Evolutionary conservation across 1,140 invertebrate species (phyloP).

Genomic region (Spodoptera frugiperda): DNA sequence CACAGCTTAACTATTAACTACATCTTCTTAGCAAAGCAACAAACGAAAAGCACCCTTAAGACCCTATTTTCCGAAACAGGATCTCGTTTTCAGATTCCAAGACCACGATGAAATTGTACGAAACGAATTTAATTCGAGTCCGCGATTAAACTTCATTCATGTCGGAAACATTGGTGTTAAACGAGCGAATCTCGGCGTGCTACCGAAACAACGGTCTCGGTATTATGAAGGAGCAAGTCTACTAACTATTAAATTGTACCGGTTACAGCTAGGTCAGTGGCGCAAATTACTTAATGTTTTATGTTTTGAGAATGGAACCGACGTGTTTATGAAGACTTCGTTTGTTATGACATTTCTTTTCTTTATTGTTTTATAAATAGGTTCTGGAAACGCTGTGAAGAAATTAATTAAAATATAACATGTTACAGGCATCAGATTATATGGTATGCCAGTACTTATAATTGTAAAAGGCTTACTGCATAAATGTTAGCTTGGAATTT

Average conservation of each 20-base stretch:
- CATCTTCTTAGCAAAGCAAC: too few species aligned
- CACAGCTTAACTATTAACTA: too few species aligned
- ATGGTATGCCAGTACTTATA: too few species aligned
- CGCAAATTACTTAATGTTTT: slow-evolving; percentile 23
- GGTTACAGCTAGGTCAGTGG: slow-evolving; percentile 3
- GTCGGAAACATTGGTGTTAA: slow-evolving; percentile 32
- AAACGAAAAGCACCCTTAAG: neutral
- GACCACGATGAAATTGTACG: slow-evolving; percentile 8
- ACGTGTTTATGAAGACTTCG: neutral
- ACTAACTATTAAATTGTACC: slow-evolving; percentile 34
- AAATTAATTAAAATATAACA: too few species aligned
- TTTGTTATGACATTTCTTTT: neutral
- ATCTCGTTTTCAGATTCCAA: slow-evolving; percentile 3
- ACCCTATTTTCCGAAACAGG: neutral
- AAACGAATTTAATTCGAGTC: slow-evolving; percentile 18
- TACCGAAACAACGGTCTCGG: slow-evolving; percentile 19
- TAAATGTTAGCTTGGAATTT: too few species aligned
- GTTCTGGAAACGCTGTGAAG: too few species aligned
- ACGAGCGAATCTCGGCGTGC: slow-evolving; percentile 15
- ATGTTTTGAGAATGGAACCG: slow-evolving; percentile 22
- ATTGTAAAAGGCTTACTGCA: too few species aligned
- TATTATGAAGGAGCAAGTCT: neutral
- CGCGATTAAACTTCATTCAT: slow-evolving; percentile 29
- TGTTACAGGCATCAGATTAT: too few species aligned
- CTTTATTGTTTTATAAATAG: neutral